Base-by-base conservation (phyloP, 2,888 invertebrate genomes). In the Terebella lapidaria region DNA sequence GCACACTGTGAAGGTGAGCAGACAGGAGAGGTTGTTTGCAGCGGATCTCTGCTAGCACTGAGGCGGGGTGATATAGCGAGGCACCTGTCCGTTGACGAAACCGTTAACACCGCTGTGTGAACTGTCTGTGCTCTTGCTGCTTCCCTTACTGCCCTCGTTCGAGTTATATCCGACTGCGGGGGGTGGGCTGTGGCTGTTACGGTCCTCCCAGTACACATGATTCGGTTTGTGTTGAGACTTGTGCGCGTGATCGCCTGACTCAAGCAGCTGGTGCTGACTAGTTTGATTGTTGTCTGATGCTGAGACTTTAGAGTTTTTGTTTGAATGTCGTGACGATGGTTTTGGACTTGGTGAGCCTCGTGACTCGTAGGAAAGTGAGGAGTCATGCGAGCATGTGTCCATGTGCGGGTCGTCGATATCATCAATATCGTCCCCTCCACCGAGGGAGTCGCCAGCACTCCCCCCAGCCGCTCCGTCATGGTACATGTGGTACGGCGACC, bases 81-180 rank as follows among this genome's bases (percentile, higher is more conserved):
- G 45, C 54, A 62, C 4, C 26, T 76, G 75, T 54, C 77, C 77
- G 61, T 77, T 77, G n/a, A 73, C 72, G 35, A 76, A 61, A 59
- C 76, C 76, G 60, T 77, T 76, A 61, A 72, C 70, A 57, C 68
- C 72, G 61, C 72, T 70, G 60, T 72, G 71, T 60, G 71, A 71
- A 62, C 71, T 70, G 49, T 66, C 70, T 52, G 72, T 72, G 62
- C 74, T 76, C 65, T 75, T 75, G 66, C 71, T 73, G 62, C 74
- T 74, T 55, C 70, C 75, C 59, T 75, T 75, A 62, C 74, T 74
- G 26, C 72, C 75, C 58, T 74, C 73, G 63, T 71, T 73, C 22
- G 25, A 10, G 25, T 5, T 5, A 10, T 4, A 24, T 10, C 24
- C 53, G 10, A 4, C 25, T 5, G 25, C 53, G n/a, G 10, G 10